These are phyloP conservation scores for Pogonognathellus flavescens DNA, from an alignment of 1,140 invertebrate species.

Conservation along the genomic window DNA sequence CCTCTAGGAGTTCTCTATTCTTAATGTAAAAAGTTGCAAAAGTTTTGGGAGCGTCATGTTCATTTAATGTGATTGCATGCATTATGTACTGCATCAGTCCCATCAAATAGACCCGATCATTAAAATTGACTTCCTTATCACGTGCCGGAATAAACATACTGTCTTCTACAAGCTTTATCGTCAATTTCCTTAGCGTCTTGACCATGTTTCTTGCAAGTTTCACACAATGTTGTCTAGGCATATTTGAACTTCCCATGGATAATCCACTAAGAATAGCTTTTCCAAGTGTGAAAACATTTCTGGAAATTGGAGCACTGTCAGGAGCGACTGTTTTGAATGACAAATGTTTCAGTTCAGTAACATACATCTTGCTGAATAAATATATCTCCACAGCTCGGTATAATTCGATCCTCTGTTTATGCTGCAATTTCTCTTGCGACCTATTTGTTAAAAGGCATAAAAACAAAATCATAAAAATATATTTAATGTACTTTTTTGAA, in stretches of 20 bases:
- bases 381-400: background rate
- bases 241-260: background rate
- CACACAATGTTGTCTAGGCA: background rate
- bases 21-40: slow-evolving; percentile 1
- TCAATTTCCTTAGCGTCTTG: background rate
- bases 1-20: background rate
- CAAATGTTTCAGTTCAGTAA: background rate
- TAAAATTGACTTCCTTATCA: slow-evolving; percentile 21
- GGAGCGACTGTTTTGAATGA: background rate
- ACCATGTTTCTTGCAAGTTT: background rate
- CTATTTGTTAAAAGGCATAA: background rate
- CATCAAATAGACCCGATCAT: slow-evolving; percentile 19
- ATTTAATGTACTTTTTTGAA: no score
- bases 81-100: slow-evolving; percentile 15
- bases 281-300: slow-evolving; percentile 3
- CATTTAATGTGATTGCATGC: background rate
- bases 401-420: background rate
- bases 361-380: background rate
- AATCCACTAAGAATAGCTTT: background rate
- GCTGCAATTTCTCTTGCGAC: slow-evolving; percentile 9
- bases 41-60: background rate
- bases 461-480: no score
- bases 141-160: background rate
- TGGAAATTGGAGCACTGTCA: background rate
- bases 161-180: slow-evolving; percentile 7